phyloP scores from a whole-genome alignment of 2,113 vertebrate species.

The Microcebus ravelobensis region DNA sequence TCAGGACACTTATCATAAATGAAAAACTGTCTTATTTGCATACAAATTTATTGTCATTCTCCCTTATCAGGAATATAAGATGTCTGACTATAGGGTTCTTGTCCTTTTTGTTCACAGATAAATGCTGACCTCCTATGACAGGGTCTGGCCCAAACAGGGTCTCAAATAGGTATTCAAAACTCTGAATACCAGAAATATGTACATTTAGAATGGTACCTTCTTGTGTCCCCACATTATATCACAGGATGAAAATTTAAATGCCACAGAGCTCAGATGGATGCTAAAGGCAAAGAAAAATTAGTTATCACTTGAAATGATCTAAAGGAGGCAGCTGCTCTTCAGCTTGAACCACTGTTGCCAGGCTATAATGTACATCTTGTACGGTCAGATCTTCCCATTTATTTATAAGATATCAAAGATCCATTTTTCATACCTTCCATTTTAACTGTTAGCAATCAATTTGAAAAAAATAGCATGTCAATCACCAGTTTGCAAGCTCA shows the following conservation, averaged over 20 bases:
- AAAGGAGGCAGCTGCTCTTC: neutral
- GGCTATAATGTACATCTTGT: neutral
- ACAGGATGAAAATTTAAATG: neutral
- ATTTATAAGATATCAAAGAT: neutral
- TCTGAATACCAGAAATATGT: neutral
- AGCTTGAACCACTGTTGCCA: neutral
- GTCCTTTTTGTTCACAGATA: neutral
- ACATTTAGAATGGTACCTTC: neutral
- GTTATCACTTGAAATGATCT: neutral
- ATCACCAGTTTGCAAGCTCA: neutral
- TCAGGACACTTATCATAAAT: neutral
- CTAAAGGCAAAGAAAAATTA: neutral
- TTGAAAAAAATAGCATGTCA: neutral
- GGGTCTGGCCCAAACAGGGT: neutral
- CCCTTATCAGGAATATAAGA: neutral
- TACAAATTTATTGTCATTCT: neutral
- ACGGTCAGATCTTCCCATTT: neutral
- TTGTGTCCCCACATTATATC: neutral
- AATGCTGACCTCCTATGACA: neutral
- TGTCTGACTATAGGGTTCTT: neutral
- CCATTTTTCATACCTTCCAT: neutral
- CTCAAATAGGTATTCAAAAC: neutral
- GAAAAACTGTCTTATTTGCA: neutral
- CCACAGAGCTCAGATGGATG: neutral
- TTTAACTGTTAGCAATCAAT: neutral